Percentiles rank a stretch among this genome's conserved stretches.
phyloP scores from a whole-genome alignment of 2,113 vertebrate species.

The Apeltes quadracus region DNA sequence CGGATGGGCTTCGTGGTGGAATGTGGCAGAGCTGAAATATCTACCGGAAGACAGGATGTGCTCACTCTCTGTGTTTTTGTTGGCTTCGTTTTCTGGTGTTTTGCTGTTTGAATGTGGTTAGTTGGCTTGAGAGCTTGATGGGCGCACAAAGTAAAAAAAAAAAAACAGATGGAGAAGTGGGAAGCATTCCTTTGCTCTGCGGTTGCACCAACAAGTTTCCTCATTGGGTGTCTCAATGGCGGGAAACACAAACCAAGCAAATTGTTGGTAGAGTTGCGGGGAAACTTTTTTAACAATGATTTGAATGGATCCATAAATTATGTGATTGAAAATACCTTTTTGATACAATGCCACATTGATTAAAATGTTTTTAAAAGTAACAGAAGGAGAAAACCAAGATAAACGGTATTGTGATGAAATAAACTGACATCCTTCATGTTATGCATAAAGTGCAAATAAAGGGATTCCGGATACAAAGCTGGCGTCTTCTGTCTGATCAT shows the following conservation, averaged over 20 bases:
- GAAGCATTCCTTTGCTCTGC: conserved; percentile 12
- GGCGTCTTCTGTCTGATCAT: neutral
- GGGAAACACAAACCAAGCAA: conserved; percentile 11
- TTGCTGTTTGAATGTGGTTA: conserved; percentile 36
- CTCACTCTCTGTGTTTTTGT: conserved; percentile 25
- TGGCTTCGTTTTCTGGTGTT: conserved; percentile 42
- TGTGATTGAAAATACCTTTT: too few relatives aligned
- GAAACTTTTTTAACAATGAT: neutral
- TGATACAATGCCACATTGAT: neutral
- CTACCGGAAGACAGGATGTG: conserved; percentile 35
- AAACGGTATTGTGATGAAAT: neutral
- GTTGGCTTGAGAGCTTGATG: conserved; percentile 26
- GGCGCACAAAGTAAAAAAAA: neutral
- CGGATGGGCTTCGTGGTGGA: conserved; percentile 54
- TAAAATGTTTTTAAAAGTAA: too few relatives aligned
- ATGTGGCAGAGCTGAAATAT: conserved; percentile 51
- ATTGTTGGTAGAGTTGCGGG: neutral
- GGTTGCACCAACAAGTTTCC: neutral
- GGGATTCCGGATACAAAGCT: neutral
- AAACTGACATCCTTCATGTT: neutral
- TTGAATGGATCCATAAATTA: neutral
- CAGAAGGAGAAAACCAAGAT: neutral
- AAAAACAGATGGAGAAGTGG: neutral
- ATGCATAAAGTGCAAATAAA: neutral
- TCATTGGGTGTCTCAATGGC: neutral